Evolutionary conservation across 2,797 vertebrate genomes (phyloP), one percentile per base, ranked within the genome.

Genomic region (Melanotaenia trifasciata): DNA sequence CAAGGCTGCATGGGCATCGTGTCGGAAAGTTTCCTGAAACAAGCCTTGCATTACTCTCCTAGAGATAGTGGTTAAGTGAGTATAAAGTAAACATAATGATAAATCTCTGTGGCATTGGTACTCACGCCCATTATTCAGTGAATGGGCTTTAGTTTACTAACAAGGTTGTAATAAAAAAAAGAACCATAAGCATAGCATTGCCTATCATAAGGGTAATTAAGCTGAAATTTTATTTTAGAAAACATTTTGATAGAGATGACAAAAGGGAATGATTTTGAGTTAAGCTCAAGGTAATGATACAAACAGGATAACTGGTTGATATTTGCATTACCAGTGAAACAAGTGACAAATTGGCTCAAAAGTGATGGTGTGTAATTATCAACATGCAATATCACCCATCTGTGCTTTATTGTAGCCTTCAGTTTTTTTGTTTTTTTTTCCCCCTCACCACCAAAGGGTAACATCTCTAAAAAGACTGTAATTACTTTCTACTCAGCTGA

Each of bases 391-490:
- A 80, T 84, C 84, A 84, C 79, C 83, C 84, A 84, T 87, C 83
- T 84, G 79, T 50, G 72, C 73, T 87, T 89, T 86, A 87, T 87
- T 75, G 33, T 75, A 65, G 78, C 73, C 72, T 83, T 81, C 53
- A 64, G 14, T 20, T 69, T 53, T 38, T 77, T 57, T 30, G 14
- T 20, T 67, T 53, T 38, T 70, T 26, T 1, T 40, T 14, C 2
- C 38, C 11, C 13, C 33, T 6, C 43, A 50, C 24, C n/a, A 63
- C 67, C 35, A 86, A 87, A 86, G 81, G 79, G 73, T 79, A 92
- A 80, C 83, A 82, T 92, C 88, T 90, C 71, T 81, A 70, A 91
- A 90, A 60, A 80, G 86, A 87, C 81, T 79, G 81, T 90, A 90
- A 93, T 91, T 88, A 87, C 89, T 89, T 87, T 75, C 64, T 73